Evolutionary conservation across 2,113 vertebrate species (phyloP).

Genomic region (Periophthalmodon schlosseri): DNA sequence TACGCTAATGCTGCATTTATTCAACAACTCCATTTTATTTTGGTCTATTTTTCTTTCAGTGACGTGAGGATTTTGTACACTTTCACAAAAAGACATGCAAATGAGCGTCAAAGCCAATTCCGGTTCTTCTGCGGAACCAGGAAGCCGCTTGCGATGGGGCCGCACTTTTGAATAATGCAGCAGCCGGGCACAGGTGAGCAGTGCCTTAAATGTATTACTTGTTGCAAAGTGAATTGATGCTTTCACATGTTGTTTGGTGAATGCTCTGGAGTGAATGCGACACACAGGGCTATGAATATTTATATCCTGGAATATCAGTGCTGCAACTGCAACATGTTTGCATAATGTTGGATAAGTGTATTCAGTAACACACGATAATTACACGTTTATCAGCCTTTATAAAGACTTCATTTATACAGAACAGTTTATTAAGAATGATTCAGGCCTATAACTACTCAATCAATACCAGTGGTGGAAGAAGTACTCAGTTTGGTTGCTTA

Average conservation of each 20-base stretch:
- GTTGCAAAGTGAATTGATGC: constrained; percentile 53
- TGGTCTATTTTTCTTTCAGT: not conserved
- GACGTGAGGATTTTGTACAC: constrained; percentile 24
- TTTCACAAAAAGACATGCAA: constrained; percentile 21
- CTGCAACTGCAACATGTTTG: not conserved
- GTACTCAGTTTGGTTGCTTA: too few species aligned
- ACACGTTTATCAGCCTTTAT: too few species aligned
- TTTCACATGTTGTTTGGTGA: constrained; percentile 38
- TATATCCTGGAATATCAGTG: constrained; percentile 9
- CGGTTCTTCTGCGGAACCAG: constrained; percentile 15
- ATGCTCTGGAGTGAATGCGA: not conserved
- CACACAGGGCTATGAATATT: constrained; percentile 32
- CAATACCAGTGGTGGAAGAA: too few species aligned
- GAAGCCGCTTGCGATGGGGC: constrained; percentile 16
- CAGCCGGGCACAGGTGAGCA: constrained; percentile 35
- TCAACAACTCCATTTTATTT: constrained; percentile 22
- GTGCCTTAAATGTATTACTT: constrained; percentile 57
- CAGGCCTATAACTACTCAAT: too few species aligned
- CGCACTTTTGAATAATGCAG: constrained; percentile 43
- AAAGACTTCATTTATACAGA: too few species aligned
- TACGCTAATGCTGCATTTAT: constrained; percentile 27
- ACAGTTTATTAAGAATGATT: too few species aligned
- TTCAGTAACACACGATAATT: not conserved
- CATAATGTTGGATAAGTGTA: not conserved
- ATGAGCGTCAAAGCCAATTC: constrained; percentile 25